These are phyloP conservation scores for Neostethus bicornis DNA, from an alignment of 2,797 vertebrate species.

Conservation along the genomic window DNA sequence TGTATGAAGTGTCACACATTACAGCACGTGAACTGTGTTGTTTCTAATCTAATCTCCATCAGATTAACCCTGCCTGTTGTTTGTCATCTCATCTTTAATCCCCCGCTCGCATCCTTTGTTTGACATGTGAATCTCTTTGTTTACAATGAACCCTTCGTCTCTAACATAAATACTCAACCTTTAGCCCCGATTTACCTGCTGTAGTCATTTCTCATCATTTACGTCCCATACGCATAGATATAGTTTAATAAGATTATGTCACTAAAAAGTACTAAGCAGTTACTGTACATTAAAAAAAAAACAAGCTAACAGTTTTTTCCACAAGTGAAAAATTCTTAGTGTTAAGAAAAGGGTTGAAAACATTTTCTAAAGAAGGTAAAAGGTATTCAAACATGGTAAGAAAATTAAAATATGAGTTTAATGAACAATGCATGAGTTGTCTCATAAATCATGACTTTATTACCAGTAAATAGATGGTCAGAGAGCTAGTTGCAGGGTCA, in stretches of 20 bases:
- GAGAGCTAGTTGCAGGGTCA: too few species aligned
- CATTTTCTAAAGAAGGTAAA: too few species aligned
- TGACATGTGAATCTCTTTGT: slow-evolving; percentile 15
- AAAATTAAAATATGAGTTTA: too few species aligned
- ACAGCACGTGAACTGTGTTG: slow-evolving; percentile 3
- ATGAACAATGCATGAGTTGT: too few species aligned
- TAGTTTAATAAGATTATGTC: not conserved
- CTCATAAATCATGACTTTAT: too few species aligned
- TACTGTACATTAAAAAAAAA: not conserved
- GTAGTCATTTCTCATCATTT: not conserved
- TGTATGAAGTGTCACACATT: not conserved
- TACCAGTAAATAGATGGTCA: too few species aligned
- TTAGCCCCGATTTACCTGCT: not conserved
- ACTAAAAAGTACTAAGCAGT: not conserved
- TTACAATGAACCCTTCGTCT: not conserved
- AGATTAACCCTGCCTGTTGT: slow-evolving; percentile 46
- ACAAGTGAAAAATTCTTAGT: too few species aligned
- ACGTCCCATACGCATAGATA: not conserved
- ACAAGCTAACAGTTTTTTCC: too few species aligned
- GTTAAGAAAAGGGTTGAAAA: too few species aligned
- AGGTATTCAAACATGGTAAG: too few species aligned
- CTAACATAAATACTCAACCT: not conserved
- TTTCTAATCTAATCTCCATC: slow-evolving; percentile 16
- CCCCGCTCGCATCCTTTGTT: slow-evolving; percentile 18
- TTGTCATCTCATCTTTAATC: slow-evolving; percentile 35